Evolutionary conservation across 2,797 vertebrate species (phyloP).

Genomic region (Sebastes steindachneri): DNA sequence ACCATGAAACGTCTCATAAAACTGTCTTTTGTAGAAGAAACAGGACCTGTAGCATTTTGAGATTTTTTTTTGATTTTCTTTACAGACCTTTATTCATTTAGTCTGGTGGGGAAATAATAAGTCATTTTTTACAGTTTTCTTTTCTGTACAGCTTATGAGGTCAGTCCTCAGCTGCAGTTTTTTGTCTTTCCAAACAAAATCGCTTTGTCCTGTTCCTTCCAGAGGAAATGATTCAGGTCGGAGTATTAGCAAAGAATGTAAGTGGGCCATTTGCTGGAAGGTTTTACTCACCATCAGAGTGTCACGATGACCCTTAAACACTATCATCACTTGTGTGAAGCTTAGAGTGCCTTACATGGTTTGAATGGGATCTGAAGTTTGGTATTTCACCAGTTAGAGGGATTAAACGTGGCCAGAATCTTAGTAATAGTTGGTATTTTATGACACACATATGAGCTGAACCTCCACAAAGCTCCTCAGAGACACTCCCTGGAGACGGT

Average conservation of each 20-base stretch:
- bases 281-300: constrained; percentile 47
- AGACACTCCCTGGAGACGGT: constrained; percentile 45
- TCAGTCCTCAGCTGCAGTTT: constrained; percentile 9
- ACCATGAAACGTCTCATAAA: constrained; percentile 22
- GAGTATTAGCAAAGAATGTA: constrained; percentile 49
- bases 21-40: background rate
- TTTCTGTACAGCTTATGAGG: constrained; percentile 5
- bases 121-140: constrained; percentile 12
- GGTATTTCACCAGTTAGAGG: background rate
- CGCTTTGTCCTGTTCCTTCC: constrained; percentile 26
- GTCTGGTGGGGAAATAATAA: background rate
- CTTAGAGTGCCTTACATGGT: background rate
- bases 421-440: constrained; percentile 3
- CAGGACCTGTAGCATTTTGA: background rate
- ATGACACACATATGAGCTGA: constrained; percentile 19
- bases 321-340: background rate
- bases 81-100: background rate
- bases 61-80: background rate
- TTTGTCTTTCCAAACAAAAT: constrained; percentile 46
- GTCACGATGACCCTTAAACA: constrained; percentile 25
- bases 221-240: constrained; percentile 65
- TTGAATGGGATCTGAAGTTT: constrained; percentile 2
- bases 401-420: background rate
- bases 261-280: constrained; percentile 36
- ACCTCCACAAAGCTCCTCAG: constrained; percentile 30